phyloP scores from a whole-genome alignment of 2,113 vertebrate species.

The Xenotilapia flavipinnis region DNA sequence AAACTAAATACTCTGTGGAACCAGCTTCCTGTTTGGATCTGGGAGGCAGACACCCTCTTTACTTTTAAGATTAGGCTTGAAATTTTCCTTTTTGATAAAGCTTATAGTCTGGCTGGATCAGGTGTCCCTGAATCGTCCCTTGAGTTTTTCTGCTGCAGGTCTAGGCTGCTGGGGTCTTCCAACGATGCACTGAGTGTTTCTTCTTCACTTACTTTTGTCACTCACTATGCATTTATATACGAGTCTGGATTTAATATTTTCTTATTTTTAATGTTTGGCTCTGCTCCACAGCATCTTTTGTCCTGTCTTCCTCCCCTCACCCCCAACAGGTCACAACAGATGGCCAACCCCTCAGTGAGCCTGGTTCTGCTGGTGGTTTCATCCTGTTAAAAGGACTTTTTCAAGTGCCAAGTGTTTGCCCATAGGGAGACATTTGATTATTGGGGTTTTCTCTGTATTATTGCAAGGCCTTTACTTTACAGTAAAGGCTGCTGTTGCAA shows the following conservation, averaged over 20 bases:
- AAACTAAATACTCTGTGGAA: not conserved
- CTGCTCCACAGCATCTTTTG: not conserved
- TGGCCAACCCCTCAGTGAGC: not conserved
- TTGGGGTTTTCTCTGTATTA: not conserved
- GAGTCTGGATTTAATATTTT: not conserved
- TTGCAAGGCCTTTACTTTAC: not conserved
- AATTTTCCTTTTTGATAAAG: not conserved
- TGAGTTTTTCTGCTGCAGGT: not conserved
- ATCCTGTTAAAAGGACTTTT: not conserved
- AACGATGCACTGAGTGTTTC: not conserved
- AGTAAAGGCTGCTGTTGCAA: not conserved
- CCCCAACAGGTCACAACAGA: not conserved
- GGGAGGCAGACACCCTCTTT: not conserved
- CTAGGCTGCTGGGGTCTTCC: not conserved
- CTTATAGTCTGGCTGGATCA: not conserved
- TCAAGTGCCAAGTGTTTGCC: not conserved
- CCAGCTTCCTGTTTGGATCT: not conserved
- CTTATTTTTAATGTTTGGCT: not conserved
- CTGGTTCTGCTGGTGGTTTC: not conserved
- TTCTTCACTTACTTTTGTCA: not conserved
- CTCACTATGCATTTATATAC: not conserved
- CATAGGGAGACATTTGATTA: not conserved
- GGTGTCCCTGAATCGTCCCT: not conserved
- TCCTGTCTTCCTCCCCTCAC: not conserved
- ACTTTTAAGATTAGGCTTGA: not conserved